Percentiles rank a stretch among this genome's conserved stretches.
Conservation (phyloP, 2,113 vertebrate genomes). For the Taxidea taxus region DNA sequence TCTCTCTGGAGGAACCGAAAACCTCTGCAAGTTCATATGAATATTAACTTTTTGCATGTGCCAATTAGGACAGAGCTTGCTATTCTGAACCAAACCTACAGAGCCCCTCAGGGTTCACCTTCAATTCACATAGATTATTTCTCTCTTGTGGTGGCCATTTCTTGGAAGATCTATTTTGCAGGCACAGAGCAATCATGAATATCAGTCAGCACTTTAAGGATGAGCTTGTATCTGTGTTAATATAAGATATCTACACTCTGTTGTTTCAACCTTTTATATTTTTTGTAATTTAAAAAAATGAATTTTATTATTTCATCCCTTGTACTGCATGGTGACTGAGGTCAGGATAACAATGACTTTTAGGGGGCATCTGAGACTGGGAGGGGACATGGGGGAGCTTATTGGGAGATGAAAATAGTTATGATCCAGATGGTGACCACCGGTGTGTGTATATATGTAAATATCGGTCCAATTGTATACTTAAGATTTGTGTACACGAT, state of each 20-base stretch:
- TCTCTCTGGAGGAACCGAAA: constrained; percentile 4
- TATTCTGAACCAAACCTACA: not conserved
- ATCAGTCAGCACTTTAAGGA: not conserved
- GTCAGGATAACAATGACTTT: not conserved
- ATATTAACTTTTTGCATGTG: constrained; percentile 13
- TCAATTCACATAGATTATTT: not conserved
- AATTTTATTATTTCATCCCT: not conserved
- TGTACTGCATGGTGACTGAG: not conserved
- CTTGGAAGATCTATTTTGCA: not conserved
- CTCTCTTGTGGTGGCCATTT: not conserved
- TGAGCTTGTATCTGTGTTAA: not conserved
- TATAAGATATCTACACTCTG: not conserved
- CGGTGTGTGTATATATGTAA: not conserved
- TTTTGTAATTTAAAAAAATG: not conserved
- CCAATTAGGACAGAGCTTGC: not conserved
- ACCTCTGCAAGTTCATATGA: constrained; percentile 15
- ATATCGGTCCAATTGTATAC: not conserved
- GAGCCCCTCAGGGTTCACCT: not conserved
- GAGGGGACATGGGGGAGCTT: not conserved
- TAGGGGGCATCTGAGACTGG: not conserved
- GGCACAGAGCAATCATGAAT: not conserved
- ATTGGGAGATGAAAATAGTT: not conserved
- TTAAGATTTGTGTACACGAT: not conserved
- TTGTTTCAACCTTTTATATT: not conserved
- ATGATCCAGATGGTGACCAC: not conserved